Evolutionary conservation across 2,113 vertebrate genomes (phyloP).

Genomic region (Nestor notabilis): DNA sequence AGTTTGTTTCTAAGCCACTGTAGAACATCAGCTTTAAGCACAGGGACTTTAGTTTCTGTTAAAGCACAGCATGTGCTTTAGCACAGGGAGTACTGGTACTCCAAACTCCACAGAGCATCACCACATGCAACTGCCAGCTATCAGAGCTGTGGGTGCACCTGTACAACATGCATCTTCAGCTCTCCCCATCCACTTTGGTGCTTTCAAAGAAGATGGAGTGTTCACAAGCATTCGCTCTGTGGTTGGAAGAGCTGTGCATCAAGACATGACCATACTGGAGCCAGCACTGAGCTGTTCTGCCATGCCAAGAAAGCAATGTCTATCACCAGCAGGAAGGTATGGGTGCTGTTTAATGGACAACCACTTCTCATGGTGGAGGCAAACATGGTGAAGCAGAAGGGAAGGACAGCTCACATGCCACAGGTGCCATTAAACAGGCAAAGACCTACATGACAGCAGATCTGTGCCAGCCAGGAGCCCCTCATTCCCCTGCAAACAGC

Average conservation of each 20-base stretch:
- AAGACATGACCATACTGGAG: background rate
- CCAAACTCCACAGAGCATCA: background rate
- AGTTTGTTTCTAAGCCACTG: background rate
- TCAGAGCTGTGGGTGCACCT: background rate
- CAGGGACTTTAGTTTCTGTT: background rate
- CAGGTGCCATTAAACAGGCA: background rate
- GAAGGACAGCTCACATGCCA: background rate
- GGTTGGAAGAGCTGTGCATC: background rate
- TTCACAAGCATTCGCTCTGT: background rate
- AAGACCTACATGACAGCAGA: background rate
- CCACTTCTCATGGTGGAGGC: background rate
- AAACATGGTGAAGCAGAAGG: background rate
- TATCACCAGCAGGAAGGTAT: background rate
- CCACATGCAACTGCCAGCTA: rapidly evolving
- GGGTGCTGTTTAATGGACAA: background rate
- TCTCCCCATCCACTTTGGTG: background rate
- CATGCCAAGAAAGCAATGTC: background rate
- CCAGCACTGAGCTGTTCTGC: background rate
- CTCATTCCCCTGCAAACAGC: rapidly evolving
- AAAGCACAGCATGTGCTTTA: background rate
- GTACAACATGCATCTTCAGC: rapidly evolving
- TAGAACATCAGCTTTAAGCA: background rate
- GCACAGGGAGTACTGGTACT: background rate
- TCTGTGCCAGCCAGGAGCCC: background rate
- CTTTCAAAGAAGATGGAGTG: background rate